A percentile compares a stretch with the other conserved stretches of the same genome.
phyloP scores from a whole-genome alignment of 2,113 vertebrate genomes.

The Pristiophorus japonicus region DNA sequence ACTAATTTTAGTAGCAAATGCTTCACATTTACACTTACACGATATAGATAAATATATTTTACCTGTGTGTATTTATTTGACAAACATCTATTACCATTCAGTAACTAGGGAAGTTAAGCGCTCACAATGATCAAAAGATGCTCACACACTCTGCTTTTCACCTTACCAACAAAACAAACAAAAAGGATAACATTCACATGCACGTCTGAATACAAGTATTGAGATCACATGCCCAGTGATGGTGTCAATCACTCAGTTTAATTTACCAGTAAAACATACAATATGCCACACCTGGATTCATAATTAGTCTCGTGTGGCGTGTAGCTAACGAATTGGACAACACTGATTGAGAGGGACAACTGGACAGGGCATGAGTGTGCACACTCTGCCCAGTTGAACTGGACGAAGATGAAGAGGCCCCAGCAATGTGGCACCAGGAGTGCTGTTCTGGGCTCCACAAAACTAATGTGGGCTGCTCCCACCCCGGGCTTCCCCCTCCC shows the following conservation, averaged over 20 bases:
- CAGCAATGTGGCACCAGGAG: neutral
- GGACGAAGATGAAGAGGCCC: too few relatives aligned
- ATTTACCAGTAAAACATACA: too few relatives aligned
- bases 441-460: neutral
- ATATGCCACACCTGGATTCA: too few relatives aligned
- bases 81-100: neutral
- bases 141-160: neutral
- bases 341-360: too few relatives aligned
- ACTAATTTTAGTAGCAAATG: neutral
- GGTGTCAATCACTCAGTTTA: too few relatives aligned
- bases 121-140: neutral
- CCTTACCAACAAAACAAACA: neutral
- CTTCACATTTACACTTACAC: neutral
- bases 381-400: too few relatives aligned
- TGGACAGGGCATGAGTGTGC: too few relatives aligned
- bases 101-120: neutral
- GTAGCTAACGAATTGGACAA: too few relatives aligned
- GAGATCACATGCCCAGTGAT: too few relatives aligned
- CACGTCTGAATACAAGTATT: too few relatives aligned
- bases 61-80: neutral
- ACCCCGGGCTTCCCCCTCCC: neutral
- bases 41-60: neutral
- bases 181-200: neutral
- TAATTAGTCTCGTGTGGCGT: too few relatives aligned
- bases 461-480: neutral